Conservation (phyloP, 2,113 vertebrate species). For the Suncus etruscus region DNA sequence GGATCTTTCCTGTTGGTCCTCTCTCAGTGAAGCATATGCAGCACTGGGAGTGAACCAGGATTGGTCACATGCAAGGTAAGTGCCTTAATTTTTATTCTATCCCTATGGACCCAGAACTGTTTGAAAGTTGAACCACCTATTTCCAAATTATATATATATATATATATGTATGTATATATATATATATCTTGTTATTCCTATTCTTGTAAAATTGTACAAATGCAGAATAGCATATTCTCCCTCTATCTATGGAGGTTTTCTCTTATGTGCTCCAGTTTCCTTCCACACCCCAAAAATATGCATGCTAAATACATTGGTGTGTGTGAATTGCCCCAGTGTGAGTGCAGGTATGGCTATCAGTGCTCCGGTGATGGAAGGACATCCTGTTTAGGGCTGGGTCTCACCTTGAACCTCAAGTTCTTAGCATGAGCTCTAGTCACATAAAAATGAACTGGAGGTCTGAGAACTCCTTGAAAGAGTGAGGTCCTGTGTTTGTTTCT, state of each 20-base stretch:
- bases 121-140: neutral
- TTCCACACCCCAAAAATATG: neutral
- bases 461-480: too few species aligned
- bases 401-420: neutral
- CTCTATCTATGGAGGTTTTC: neutral
- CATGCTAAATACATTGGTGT: neutral
- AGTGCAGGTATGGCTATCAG: neutral
- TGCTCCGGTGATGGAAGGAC: neutral
- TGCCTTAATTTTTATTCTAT: too few species aligned
- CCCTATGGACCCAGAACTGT: too few species aligned
- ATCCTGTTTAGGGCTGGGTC: neutral
- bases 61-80: too few species aligned
- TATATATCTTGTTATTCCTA: neutral
- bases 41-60: too few species aligned
- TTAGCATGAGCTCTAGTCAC: neutral
- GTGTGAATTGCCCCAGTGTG: neutral
- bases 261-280: neutral
- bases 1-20: too few species aligned
- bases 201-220: neutral
- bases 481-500: too few species aligned
- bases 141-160: neutral
- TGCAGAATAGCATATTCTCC: neutral
- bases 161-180: too few species aligned
- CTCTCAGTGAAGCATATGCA: too few species aligned
- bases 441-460: neutral